Evolutionary conservation across 2,888 invertebrate species (phyloP), one percentile per base, ranked within the genome.

Genomic region (Perizoma flavofasciatum): DNA sequence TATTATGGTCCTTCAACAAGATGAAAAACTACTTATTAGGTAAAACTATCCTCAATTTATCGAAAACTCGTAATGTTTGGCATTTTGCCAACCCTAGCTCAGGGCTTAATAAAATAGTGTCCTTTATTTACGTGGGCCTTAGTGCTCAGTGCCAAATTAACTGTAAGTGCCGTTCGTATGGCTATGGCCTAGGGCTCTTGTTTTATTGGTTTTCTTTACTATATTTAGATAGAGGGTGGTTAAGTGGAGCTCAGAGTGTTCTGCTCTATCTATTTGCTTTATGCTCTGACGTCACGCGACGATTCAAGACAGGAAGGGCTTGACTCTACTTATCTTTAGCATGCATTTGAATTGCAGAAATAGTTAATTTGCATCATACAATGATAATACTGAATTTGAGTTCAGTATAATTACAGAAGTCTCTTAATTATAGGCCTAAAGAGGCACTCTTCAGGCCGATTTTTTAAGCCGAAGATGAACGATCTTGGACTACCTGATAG

Each of bases 131-230:
- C 62, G 54, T 59, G 55, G 68, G 63, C 54, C 65, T 60, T 59
- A 41, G 59, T 67, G 65, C 62, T 59, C 53, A 56, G 55, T 56
- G 46, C 61, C 61, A 69, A 71, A 71, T 74, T 69, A 70, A 67
- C 69, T 67, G 59, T 62, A 68, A 71, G 67, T 67, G 68, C 58
- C 62, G 52, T 49, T 63, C 48, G 57, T 63, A 66, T 51, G 62
- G 53, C 54, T 63, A 48, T 55, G 57, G 49, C 49, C 49, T 33
- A 53, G 49, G 40, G 61, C 62, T 65, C 65, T 66, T 49, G 54
- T 45, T 61, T 72, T 70, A 73, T 75, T 73, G 66, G 67, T 71
- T 74, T 64, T 64, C 66, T 59, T 55, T 61, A 65, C 59, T 63
- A 58, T 65, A 64, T 63, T 68, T 65, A 63, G 59, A 59, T 65